A percentile compares a stretch with the other conserved stretches of the same genome.
phyloP scores from a whole-genome alignment of 2,797 vertebrate species.

The Pelobates cultripes region DNA sequence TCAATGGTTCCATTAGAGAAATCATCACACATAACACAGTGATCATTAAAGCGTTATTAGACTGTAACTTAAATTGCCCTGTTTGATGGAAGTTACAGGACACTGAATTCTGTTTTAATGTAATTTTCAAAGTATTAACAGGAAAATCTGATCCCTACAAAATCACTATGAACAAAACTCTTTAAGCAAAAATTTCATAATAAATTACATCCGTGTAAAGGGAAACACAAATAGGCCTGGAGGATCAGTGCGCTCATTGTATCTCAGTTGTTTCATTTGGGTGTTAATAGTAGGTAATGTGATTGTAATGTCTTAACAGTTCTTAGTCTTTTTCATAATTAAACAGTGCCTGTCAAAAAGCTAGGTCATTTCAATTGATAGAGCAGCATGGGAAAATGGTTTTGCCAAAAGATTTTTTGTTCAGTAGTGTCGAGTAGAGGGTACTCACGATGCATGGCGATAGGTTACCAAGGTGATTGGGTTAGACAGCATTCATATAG shows the following conservation, averaged over 20 bases:
- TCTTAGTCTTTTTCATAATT: slow-evolving; percentile 50
- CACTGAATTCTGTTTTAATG: too few relatives aligned
- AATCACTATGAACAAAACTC: background rate
- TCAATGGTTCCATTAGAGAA: too few relatives aligned
- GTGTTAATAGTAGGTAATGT: slow-evolving; percentile 49
- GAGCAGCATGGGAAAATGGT: slow-evolving; percentile 54
- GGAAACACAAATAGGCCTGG: slow-evolving; percentile 10
- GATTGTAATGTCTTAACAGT: slow-evolving; percentile 49
- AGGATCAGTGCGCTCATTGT: slow-evolving; percentile 4
- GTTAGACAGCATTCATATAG: slow-evolving; percentile 49
- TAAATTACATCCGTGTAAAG: slow-evolving; percentile 17
- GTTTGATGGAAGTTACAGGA: too few relatives aligned
- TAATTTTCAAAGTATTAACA: background rate
- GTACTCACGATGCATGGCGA: slow-evolving; percentile 52
- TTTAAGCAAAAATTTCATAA: background rate
- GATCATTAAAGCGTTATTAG: too few relatives aligned
- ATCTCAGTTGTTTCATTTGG: slow-evolving; percentile 20
- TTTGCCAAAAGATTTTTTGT: slow-evolving; percentile 54
- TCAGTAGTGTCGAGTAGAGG: slow-evolving; percentile 50
- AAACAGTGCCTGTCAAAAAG: slow-evolving; percentile 56
- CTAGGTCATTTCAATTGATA: slow-evolving; percentile 56
- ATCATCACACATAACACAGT: too few relatives aligned
- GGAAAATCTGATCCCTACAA: background rate
- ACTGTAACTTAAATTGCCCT: too few relatives aligned
- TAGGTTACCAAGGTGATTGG: slow-evolving; percentile 54